These are phyloP conservation scores for Phylloscopus trochiloides DNA, from an alignment of 2,113 vertebrate species.

Conservation along the genomic window DNA sequence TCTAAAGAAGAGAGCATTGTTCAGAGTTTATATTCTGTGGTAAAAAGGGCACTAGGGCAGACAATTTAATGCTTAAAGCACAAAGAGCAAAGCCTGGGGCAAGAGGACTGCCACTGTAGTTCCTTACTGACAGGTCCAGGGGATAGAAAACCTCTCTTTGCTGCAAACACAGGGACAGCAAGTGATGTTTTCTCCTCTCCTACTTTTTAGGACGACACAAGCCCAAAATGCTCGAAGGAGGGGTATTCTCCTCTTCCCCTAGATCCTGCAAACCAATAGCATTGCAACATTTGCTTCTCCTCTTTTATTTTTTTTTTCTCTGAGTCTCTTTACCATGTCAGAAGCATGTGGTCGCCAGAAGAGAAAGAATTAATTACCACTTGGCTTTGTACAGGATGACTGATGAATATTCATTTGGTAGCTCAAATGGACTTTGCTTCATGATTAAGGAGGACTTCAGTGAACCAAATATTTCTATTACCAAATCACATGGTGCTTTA, in stretches of 20 bases:
- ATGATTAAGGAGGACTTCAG: constrained; percentile 6
- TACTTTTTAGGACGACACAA: background rate
- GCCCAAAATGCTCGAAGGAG: background rate
- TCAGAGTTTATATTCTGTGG: background rate
- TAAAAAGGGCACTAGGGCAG: background rate
- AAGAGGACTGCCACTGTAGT: background rate
- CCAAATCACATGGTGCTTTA: background rate
- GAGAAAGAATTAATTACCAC: constrained; percentile 18
- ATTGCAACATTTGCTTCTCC: background rate
- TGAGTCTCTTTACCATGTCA: background rate
- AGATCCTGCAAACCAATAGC: background rate
- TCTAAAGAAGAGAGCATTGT: background rate
- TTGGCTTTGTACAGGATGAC: background rate
- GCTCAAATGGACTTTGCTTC: constrained; percentile 13
- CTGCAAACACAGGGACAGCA: background rate
- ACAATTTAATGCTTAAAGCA: background rate
- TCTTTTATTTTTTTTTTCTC: rapidly evolving
- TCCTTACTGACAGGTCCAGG: background rate
- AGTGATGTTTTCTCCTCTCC: background rate
- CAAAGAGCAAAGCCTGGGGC: background rate
- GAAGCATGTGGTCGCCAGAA: background rate
- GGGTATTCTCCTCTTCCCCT: background rate
- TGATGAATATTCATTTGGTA: constrained; percentile 27
- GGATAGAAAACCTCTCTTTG: background rate
- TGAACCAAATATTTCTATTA: background rate